These are phyloP conservation scores for Hycleus cichorii DNA, from an alignment of 1,140 invertebrate species.

Conservation along the genomic window DNA sequence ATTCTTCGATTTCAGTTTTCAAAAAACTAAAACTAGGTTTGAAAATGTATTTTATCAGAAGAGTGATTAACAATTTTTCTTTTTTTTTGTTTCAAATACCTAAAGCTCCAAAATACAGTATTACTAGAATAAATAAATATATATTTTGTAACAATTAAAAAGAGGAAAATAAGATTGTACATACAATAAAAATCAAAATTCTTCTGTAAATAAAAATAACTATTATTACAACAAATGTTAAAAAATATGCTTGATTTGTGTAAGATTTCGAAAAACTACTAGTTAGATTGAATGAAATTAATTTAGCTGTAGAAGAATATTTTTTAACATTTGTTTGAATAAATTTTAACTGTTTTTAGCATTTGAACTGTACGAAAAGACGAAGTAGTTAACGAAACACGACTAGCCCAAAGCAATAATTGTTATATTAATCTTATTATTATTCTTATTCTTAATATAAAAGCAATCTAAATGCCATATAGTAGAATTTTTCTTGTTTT, in stretches of 20 bases:
- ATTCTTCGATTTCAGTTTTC: too few relatives aligned
- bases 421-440: neutral
- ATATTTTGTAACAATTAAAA: slow-evolving; percentile 12
- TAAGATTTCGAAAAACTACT: too few relatives aligned
- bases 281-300: too few relatives aligned
- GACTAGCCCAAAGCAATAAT: slow-evolving; percentile 29
- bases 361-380: slow-evolving; percentile 17
- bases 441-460: neutral
- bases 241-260: neutral
- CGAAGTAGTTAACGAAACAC: neutral
- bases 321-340: slow-evolving; percentile 12
- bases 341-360: neutral
- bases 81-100: slow-evolving; percentile 6
- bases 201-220: neutral
- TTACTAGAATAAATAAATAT: slow-evolving; percentile 11
- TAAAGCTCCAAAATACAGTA: slow-evolving; percentile 11
- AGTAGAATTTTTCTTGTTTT: neutral
- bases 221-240: neutral
- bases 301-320: slow-evolving; percentile 7
- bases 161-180: slow-evolving; percentile 8
- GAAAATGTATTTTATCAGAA: slow-evolving; percentile 4
- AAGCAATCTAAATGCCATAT: slow-evolving; percentile 14
- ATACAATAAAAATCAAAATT: slow-evolving; percentile 10
- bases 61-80: slow-evolving; percentile 7
- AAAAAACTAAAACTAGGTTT: too few relatives aligned